Evolutionary conservation across 2,797 vertebrate species (phyloP).

Genomic region (Sebastes minor): DNA sequence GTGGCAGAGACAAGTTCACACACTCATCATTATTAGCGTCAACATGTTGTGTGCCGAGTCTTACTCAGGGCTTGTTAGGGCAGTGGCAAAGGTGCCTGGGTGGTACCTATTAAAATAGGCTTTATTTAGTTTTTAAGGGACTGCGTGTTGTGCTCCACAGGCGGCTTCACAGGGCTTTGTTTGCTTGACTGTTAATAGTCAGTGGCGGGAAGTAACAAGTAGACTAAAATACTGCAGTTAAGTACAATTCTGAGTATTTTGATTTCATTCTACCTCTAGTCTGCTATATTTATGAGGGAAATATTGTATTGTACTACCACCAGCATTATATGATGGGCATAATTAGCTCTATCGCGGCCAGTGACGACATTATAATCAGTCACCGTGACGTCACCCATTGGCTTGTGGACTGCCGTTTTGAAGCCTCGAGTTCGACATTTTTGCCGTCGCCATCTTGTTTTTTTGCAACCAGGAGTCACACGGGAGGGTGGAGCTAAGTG

Average conservation of each 20-base stretch:
- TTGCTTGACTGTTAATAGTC: neutral
- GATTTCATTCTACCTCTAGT: neutral
- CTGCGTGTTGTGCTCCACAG: constrained; percentile 13
- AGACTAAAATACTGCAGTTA: neutral
- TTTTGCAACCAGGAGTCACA: no score
- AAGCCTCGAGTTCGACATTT: no score
- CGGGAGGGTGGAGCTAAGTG: no score
- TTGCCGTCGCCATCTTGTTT: no score
- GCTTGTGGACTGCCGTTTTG: no score
- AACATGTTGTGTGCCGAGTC: constrained; percentile 50
- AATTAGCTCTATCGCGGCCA: neutral
- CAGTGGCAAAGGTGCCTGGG: constrained; percentile 20
- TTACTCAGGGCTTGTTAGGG: constrained; percentile 42
- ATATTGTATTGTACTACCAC: no score
- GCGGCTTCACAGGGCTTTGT: neutral
- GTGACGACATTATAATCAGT: neutral
- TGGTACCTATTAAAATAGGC: constrained; percentile 32
- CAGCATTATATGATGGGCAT: neutral
- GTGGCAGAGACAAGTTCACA: constrained; percentile 43
- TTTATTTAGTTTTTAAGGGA: constrained; percentile 29
- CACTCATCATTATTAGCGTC: constrained; percentile 58
- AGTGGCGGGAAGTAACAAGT: neutral
- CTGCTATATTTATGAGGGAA: no score
- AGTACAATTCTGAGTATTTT: neutral
- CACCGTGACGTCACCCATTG: no score